These are phyloP conservation scores for Marcusenius ussheri DNA, from an alignment of 2,113 vertebrate genomes.

Conservation along the genomic window DNA sequence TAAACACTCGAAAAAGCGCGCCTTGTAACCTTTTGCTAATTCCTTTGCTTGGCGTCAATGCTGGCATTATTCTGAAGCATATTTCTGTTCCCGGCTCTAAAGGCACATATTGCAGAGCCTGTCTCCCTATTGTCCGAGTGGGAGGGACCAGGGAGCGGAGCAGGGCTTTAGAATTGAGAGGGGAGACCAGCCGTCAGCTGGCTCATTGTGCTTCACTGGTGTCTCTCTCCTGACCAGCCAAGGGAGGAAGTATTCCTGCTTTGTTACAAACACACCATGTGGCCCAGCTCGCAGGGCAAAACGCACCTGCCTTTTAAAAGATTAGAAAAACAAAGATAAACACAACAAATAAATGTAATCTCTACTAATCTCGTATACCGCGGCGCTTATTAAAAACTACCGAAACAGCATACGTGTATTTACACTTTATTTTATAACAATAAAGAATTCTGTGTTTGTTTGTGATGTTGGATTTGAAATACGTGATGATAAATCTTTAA, in stretches of 20 bases:
- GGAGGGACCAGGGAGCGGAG: conserved; percentile 32
- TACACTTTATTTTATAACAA: neutral
- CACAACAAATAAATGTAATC: conserved; percentile 1
- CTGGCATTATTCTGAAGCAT: neutral
- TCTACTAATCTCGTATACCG: neutral
- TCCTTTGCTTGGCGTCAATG: neutral
- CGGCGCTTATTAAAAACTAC: neutral
- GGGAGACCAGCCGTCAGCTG: conserved; percentile 63
- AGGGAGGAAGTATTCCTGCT: conserved; percentile 69
- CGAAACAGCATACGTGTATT: neutral
- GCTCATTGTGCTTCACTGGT: conserved; percentile 72
- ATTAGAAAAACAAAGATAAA: neutral
- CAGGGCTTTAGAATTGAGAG: conserved; percentile 57
- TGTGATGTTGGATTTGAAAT: conserved; percentile 26
- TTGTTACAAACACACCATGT: conserved; percentile 70
- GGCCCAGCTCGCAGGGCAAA: conserved; percentile 50
- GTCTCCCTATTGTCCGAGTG: conserved; percentile 61
- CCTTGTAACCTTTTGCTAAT: neutral
- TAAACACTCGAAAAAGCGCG: conserved; percentile 51
- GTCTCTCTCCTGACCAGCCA: conserved; percentile 70
- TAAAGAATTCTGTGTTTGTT: neutral
- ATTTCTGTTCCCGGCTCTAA: conserved; percentile 39
- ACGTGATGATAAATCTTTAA: conserved; percentile 28
- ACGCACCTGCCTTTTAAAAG: conserved; percentile 26
- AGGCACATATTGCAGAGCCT: conserved; percentile 60